Evolutionary conservation across 2,888 invertebrate species (phyloP).

Genomic region (Acrobasis consociella): DNA sequence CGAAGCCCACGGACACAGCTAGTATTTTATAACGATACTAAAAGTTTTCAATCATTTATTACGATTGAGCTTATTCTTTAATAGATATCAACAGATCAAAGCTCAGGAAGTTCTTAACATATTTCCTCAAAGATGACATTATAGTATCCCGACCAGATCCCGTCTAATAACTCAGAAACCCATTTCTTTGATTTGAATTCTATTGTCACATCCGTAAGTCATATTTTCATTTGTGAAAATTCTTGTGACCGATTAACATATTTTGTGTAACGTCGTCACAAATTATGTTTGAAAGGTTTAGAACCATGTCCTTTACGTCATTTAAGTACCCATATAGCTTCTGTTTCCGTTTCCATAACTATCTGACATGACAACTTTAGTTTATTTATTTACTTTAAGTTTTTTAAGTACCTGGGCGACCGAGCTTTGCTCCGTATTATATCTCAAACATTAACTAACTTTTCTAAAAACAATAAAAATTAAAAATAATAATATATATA

Average conservation of each 20-base stretch:
- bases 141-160: conserved; percentile 18
- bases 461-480: too few species aligned
- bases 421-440: too few species aligned
- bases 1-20: too few species aligned
- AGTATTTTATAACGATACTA: too few species aligned
- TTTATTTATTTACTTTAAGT: too few species aligned
- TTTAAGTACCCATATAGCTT: not conserved
- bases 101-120: conserved; percentile 56
- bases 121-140: conserved; percentile 46
- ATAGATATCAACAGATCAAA: conserved; percentile 58
- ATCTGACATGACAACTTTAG: too few species aligned
- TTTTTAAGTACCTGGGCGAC: too few species aligned
- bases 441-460: too few species aligned
- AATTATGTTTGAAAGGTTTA: not conserved
- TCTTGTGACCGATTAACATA: not conserved
- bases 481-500: too few species aligned
- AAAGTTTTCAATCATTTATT: not conserved
- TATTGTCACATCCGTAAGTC: not conserved
- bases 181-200: not conserved
- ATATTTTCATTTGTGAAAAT: not conserved
- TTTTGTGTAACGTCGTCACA: not conserved
- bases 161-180: not conserved
- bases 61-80: not conserved
- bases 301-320: not conserved
- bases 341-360: too few species aligned